Conservation (phyloP, 2,113 vertebrate genomes). For the Cygnus buccinator region DNA sequence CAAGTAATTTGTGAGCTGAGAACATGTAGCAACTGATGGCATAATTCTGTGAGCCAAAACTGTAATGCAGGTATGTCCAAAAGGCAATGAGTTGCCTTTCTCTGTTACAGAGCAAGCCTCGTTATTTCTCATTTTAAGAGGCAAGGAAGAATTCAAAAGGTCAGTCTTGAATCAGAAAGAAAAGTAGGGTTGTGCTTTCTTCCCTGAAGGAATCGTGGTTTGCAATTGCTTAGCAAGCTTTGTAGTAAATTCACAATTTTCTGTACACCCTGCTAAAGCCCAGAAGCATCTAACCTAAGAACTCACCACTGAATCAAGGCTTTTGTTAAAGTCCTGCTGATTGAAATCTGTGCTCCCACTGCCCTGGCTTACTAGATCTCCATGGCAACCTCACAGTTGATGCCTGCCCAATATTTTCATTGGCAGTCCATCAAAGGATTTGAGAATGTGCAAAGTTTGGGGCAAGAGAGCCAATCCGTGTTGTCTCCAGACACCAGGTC, state of each 20-base stretch:
- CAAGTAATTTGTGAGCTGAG: neutral
- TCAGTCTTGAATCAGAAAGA: neutral
- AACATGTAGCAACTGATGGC: neutral
- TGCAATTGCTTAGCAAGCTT: neutral
- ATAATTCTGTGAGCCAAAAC: neutral
- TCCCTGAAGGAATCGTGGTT: neutral
- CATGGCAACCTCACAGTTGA: slow-evolving; percentile 68
- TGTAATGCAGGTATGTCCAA: neutral
- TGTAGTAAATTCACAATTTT: neutral
- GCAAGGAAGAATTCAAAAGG: neutral
- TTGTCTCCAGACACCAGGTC: neutral
- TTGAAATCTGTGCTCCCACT: slow-evolving; percentile 79
- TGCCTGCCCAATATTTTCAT: slow-evolving; percentile 80
- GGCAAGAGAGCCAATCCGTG: neutral
- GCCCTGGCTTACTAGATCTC: slow-evolving; percentile 69
- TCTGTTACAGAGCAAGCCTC: neutral
- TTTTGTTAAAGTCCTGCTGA: slow-evolving; percentile 79
- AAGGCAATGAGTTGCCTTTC: neutral
- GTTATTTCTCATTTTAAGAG: neutral
- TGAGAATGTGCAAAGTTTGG: slow-evolving; percentile 26
- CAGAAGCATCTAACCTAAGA: slow-evolving; percentile 64
- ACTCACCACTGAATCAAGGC: slow-evolving; percentile 77
- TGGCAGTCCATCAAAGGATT: slow-evolving; percentile 82
- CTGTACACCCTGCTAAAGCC: slow-evolving; percentile 50
- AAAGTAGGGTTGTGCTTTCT: neutral